Conservation (phyloP, 2,888 invertebrate genomes). For the Bembecia ichneumoniformis region DNA sequence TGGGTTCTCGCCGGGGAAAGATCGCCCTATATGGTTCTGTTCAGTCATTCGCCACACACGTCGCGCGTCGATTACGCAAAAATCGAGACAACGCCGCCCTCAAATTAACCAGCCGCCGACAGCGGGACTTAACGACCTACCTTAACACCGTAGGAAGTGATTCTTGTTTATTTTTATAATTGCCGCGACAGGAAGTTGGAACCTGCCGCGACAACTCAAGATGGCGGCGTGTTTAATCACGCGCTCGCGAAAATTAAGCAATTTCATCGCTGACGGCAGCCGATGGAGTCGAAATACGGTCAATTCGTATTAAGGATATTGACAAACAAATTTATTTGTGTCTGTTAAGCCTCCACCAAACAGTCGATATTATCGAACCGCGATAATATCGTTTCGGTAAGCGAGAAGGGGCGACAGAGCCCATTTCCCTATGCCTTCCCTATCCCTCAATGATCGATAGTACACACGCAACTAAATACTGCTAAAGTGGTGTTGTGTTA, state of each 20-base stretch:
- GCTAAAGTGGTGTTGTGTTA: no score
- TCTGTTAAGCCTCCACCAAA: no score
- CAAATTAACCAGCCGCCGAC: constrained; percentile 45
- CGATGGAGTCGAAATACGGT: constrained; percentile 12
- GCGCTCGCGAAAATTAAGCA: constrained; percentile 49
- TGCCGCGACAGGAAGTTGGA: constrained; percentile 54
- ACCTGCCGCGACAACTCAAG: constrained; percentile 22
- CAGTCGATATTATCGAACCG: no score
- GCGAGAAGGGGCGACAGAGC: no score
- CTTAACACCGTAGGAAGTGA: constrained; percentile 58
- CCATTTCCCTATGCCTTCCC: no score
- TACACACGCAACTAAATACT: no score
- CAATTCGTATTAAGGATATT: not conserved
- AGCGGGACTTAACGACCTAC: constrained; percentile 40
- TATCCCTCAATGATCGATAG: no score
- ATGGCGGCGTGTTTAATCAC: constrained; percentile 26
- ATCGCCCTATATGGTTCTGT: constrained; percentile 35
- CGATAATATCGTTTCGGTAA: no score
- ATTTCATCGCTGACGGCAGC: constrained; percentile 26
- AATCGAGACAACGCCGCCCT: constrained; percentile 42
- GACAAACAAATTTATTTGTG: not conserved
- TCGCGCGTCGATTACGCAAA: constrained; percentile 43
- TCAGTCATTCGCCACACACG: constrained; percentile 44
- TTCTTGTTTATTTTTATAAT: constrained; percentile 68
- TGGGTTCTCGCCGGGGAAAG: constrained; percentile 11